These are phyloP conservation scores for Drosophila neocordata DNA, from an alignment of 1,140 invertebrate species.

Conservation along the genomic window DNA sequence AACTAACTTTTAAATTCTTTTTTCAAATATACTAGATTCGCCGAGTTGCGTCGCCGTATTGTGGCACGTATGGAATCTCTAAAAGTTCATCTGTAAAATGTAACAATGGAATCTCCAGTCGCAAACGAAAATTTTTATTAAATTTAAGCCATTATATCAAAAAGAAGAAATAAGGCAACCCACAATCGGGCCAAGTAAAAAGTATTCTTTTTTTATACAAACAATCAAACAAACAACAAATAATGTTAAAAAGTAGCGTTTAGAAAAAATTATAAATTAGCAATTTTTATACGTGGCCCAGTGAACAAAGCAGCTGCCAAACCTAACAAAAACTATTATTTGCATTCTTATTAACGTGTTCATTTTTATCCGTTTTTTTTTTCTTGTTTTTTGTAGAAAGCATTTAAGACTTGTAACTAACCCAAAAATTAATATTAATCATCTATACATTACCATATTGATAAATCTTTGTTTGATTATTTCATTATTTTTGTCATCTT, in stretches of 20 bases:
- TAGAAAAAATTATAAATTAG: conserved; percentile 66
- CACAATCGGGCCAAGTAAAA: conserved; percentile 34
- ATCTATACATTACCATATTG: conserved; percentile 49
- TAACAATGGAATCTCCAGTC: conserved; percentile 50
- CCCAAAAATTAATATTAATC: conserved; percentile 80
- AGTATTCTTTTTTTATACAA: conserved; percentile 67
- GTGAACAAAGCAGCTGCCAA: conserved; percentile 64
- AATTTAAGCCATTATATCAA: conserved; percentile 61
- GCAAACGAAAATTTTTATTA: conserved; percentile 38
- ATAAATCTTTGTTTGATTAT: conserved; percentile 34
- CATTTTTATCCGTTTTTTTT: conserved; percentile 60
- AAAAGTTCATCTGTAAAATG: conserved; percentile 85
- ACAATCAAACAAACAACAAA: conserved; percentile 12
- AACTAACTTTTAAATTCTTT: not conserved
- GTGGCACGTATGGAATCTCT: conserved; percentile 89
- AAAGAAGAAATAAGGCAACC: conserved; percentile 36
- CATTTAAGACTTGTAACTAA: conserved; percentile 80
- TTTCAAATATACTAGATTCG: conserved; percentile 84
- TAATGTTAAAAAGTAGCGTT: conserved; percentile 60
- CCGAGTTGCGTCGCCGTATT: conserved; percentile 87
- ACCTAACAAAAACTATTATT: conserved; percentile 43
- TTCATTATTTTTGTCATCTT: conserved; percentile 14
- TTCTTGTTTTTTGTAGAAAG: conserved; percentile 49
- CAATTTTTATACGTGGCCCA: conserved; percentile 52
- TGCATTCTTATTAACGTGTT: conserved; percentile 33